A percentile compares a stretch with the other conserved stretches of the same genome.
Evolutionary conservation across 2,888 invertebrate genomes (phyloP).

Genomic region (Mylabris sibirica): DNA sequence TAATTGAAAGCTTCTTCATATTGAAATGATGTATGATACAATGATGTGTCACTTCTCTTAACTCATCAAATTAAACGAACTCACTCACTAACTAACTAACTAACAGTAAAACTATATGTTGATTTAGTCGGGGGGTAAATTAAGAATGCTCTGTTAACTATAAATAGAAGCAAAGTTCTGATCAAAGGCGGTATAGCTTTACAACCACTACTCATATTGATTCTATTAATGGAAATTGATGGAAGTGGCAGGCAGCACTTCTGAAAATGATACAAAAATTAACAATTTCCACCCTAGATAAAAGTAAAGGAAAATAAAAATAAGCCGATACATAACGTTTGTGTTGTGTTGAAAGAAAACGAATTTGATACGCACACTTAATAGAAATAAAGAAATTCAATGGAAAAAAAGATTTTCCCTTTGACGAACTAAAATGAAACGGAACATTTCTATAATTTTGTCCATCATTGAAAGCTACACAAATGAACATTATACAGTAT

Average conservation of each 20-base stretch:
- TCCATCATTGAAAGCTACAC: background rate
- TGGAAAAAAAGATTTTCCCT: too few species aligned
- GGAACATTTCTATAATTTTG: background rate
- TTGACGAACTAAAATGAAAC: background rate
- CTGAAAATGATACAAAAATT: background rate
- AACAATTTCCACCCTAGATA: too few species aligned
- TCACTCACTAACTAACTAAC: background rate
- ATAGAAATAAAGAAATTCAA: too few species aligned
- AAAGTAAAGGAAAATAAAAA: too few species aligned
- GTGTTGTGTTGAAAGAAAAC: too few species aligned
- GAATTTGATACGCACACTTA: too few species aligned
- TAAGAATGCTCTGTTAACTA: conserved; percentile 11
- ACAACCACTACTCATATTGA: background rate
- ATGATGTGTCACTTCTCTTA: background rate
- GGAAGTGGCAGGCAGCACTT: background rate
- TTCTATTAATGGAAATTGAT: conserved; percentile 4
- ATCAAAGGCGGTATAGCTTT: background rate
- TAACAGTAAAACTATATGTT: background rate
- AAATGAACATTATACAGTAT: background rate
- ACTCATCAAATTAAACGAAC: too few species aligned
- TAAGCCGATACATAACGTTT: too few species aligned
- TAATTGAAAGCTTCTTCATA: background rate
- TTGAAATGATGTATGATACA: conserved; percentile 4
- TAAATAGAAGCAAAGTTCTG: conserved; percentile 1
- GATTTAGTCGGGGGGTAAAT: conserved; percentile 7